Evolutionary conservation across 2,113 vertebrate genomes (phyloP).

Genomic region (Mirounga angustirostris): DNA sequence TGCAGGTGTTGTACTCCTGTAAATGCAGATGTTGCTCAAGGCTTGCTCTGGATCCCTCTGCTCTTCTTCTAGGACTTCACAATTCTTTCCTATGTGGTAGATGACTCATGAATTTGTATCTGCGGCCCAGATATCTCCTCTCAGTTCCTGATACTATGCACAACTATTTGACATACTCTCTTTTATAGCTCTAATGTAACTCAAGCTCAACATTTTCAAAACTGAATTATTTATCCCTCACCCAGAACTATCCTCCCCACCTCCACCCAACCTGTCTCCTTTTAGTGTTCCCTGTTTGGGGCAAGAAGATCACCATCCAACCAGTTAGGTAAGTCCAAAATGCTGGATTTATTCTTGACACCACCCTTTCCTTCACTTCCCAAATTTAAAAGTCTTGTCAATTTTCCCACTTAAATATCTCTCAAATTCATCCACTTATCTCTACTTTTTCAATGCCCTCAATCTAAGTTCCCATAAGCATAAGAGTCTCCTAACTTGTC

Average conservation of each 20-base stretch:
- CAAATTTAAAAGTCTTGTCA: background rate
- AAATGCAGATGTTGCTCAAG: background rate
- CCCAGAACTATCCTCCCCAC: background rate
- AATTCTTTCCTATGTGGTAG: background rate
- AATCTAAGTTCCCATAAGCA: background rate
- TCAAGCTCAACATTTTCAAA: background rate
- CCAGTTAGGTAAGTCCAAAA: background rate
- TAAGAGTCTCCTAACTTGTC: background rate
- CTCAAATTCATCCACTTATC: background rate
- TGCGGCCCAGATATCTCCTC: background rate
- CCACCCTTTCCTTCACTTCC: background rate
- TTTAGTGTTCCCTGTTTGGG: background rate
- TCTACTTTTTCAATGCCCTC: background rate
- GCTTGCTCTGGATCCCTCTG: background rate
- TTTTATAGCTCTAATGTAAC: background rate
- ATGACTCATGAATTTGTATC: background rate
- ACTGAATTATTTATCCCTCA: background rate
- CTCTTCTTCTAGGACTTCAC: background rate
- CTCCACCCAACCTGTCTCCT: background rate
- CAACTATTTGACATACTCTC: background rate
- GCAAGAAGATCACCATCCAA: background rate
- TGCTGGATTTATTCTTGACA: background rate
- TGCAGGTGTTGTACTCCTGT: no score
- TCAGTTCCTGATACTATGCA: background rate
- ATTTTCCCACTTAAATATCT: background rate